A percentile compares a stretch with the other conserved stretches of the same genome.
Conservation (phyloP, 1,140 invertebrate species). For the Achatina immaculata region DNA sequence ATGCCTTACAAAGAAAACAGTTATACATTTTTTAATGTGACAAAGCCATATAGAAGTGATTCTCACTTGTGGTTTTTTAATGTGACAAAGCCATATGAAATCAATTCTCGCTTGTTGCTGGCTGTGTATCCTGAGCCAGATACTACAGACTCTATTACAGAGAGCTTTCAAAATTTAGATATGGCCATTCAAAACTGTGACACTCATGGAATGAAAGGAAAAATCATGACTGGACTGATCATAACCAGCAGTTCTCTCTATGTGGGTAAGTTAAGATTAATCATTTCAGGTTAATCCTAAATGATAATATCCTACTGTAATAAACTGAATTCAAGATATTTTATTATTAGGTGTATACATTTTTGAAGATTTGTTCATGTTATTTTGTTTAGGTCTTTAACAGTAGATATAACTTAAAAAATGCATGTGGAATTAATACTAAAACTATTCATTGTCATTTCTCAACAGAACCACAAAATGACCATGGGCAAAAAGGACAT, state of each 20-base stretch:
- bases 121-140: not conserved
- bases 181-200: not conserved
- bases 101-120: not conserved
- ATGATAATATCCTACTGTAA: too few species aligned
- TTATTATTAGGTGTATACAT: too few species aligned
- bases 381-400: too few species aligned
- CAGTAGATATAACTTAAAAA: too few species aligned
- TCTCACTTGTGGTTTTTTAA: not conserved
- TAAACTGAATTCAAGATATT: too few species aligned
- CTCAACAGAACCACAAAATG: not conserved
- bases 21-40: not conserved
- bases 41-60: not conserved
- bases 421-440: too few species aligned
- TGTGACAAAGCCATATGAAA: not conserved
- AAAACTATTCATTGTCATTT: too few species aligned
- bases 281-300: too few species aligned
- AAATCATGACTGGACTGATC: not conserved
- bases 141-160: not conserved
- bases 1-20: not conserved
- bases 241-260: constrained; percentile 1
- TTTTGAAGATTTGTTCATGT: too few species aligned
- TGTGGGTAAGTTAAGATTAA: not conserved
- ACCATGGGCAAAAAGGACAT: not conserved
- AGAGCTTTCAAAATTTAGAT: not conserved
- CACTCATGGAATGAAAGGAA: not conserved